Base-by-base conservation (phyloP, 1,140 invertebrate species). In the Pomphorhynchus laevis region DNA sequence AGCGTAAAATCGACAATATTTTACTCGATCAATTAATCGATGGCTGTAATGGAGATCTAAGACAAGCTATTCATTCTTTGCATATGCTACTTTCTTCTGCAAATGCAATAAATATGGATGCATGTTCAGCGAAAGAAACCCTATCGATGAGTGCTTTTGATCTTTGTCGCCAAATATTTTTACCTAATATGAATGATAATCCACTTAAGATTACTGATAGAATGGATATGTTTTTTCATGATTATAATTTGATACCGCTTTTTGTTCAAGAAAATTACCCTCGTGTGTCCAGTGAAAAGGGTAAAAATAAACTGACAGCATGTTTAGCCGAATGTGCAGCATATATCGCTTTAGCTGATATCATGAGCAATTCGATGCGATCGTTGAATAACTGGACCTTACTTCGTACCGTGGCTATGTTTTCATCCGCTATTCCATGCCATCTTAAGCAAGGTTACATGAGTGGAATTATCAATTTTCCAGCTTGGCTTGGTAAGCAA, bases 231-330 rank as follows among this genome's bases (percentile, higher is more conserved):
- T 98, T 93, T 57, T 98, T 93, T 57, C 69, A 79, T 46, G 86
- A 98, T 61, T 98, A 95, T 56, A 79, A 67, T 49, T 65, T 95
- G 41, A 69, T 69, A 4, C 74, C 80, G 5, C 60, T 95, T 16
- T 95, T 95, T 61, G 75, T 95, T 0, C 77, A 91, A 51, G 84
- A 95, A 54, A 95, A 93, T 61, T 98, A 93, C 61, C 59, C 74
- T 1, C 64, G 25, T 29, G 25, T 29, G n/a, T n/a, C n/a, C n/a
- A n/a, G n/a, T n/a, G n/a, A n/a, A n/a, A n/a, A n/a, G n/a, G n/a
- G n/a, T n/a, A n/a, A n/a, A n/a, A n/a, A n/a, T n/a, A n/a, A n/a
- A n/a, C n/a, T n/a, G n/a, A n/a, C n/a, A n/a, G n/a, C n/a, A n/a
- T n/a, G n/a, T n/a, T n/a, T n/a, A n/a, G n/a, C n/a, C n/a, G n/a